Conservation (phyloP, 2,113 vertebrate genomes). For the Tauraco erythrolophus region DNA sequence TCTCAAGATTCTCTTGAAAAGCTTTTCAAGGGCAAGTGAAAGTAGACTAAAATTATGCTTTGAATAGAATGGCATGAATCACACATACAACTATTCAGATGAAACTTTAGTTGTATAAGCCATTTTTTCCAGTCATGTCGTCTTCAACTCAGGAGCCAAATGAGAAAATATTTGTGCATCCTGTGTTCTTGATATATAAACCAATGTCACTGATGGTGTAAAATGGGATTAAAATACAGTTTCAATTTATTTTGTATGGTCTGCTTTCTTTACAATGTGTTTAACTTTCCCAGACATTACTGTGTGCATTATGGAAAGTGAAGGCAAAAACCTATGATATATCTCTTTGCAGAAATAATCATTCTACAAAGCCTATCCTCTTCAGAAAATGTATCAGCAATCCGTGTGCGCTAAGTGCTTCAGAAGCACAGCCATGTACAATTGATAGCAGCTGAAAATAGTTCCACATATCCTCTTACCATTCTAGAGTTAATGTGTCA, state of each 20-base stretch:
- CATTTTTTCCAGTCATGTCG: not conserved
- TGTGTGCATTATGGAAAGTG: not conserved
- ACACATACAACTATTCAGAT: not conserved
- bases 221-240: not conserved
- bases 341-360: not conserved
- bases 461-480: not conserved
- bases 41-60: conserved; percentile 25
- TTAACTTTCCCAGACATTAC: not conserved
- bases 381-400: not conserved
- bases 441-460: conserved; percentile 1
- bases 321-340: not conserved
- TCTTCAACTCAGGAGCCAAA: not conserved
- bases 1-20: conserved; percentile 1
- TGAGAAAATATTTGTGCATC: conserved; percentile 30
- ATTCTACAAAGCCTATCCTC: not conserved
- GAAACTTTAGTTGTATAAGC: conserved; percentile 17
- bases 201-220: not conserved
- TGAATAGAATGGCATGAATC: conserved; percentile 22
- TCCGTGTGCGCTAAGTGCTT: not conserved
- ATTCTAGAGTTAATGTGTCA: not conserved
- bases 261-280: not conserved
- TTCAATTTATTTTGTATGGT: not conserved
- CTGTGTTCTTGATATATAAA: not conserved
- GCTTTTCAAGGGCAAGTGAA: conserved; percentile 30
- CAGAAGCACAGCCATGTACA: not conserved